Conservation (phyloP, 2,888 invertebrate genomes). For the Ochlodes sylvanus region DNA sequence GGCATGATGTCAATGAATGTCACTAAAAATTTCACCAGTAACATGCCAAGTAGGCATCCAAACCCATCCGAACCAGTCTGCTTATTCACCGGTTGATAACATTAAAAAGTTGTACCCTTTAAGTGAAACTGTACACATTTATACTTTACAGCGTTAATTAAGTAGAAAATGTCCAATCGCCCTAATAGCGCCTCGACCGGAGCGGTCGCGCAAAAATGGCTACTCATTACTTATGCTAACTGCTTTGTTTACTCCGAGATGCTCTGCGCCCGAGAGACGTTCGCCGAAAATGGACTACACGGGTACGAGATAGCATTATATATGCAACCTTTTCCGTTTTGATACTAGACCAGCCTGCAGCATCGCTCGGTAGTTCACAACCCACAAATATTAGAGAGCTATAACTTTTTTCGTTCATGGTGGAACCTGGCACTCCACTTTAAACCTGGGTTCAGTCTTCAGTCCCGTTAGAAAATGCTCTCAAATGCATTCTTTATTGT, state of each 20-base stretch:
- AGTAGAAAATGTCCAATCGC: neutral
- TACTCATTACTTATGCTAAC: conserved; percentile 52
- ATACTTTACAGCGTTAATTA: neutral
- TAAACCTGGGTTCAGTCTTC: neutral
- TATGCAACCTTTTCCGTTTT: neutral
- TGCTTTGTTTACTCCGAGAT: conserved; percentile 49
- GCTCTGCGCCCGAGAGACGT: neutral
- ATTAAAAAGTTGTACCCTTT: too few relatives aligned
- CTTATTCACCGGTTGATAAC: too few relatives aligned
- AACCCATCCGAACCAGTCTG: too few relatives aligned
- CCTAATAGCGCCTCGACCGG: conserved; percentile 22
- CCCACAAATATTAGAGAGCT: too few relatives aligned
- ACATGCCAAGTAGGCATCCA: too few relatives aligned
- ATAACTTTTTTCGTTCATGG: too few relatives aligned
- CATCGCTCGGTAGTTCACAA: neutral
- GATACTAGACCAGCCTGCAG: neutral
- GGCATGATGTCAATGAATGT: too few relatives aligned
- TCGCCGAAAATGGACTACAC: conserved; percentile 9
- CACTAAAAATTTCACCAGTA: too few relatives aligned
- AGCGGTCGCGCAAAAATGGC: conserved; percentile 47
- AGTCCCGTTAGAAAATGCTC: neutral
- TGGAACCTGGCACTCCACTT: neutral
- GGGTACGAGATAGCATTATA: neutral
- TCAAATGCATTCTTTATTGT: too few relatives aligned
- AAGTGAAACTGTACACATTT: too few relatives aligned